Percentiles rank a stretch among this genome's conserved stretches.
Evolutionary conservation across 2,888 invertebrate species (phyloP).

Genomic region (Meganola albula): DNA sequence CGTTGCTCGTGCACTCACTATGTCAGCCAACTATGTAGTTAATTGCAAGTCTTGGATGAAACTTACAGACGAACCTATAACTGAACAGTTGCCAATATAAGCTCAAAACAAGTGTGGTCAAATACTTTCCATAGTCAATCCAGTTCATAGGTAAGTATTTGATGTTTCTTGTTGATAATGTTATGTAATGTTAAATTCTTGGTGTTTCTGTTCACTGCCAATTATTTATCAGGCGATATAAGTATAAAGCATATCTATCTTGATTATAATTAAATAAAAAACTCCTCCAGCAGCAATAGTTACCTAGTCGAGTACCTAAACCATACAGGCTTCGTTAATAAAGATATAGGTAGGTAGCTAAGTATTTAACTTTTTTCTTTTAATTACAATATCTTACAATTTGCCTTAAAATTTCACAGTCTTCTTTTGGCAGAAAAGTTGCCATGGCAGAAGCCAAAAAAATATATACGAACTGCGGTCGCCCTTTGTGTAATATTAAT

Average conservation of each 20-base stretch:
- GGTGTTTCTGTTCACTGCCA: too few relatives aligned
- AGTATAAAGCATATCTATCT: too few relatives aligned
- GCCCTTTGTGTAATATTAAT: slow-evolving; percentile 36
- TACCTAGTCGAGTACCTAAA: too few relatives aligned
- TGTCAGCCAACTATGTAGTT: slow-evolving; percentile 67
- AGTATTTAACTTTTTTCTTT: too few relatives aligned
- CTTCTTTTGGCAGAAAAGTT: slow-evolving; percentile 30
- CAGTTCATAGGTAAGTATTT: too few relatives aligned
- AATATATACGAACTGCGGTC: slow-evolving; percentile 33
- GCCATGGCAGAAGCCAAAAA: slow-evolving; percentile 37
- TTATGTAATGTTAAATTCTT: too few relatives aligned
- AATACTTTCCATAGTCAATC: too few relatives aligned
- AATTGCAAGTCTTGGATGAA: slow-evolving; percentile 68
- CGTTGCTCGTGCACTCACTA: slow-evolving; percentile 50
- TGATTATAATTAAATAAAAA: too few relatives aligned
- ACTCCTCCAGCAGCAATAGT: too few relatives aligned
- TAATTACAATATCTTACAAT: too few relatives aligned
- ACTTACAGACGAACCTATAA: slow-evolving; percentile 67
- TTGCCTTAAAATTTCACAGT: slow-evolving; percentile 27
- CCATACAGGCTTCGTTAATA: slow-evolving; percentile 18
- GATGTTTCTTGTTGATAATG: too few relatives aligned
- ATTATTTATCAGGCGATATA: too few relatives aligned
- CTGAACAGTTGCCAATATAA: slow-evolving; percentile 64
- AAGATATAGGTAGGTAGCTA: slow-evolving; percentile 2
- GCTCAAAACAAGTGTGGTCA: slow-evolving; percentile 53